A percentile compares a stretch with the other conserved stretches of the same genome.
Conservation (phyloP, 2,888 invertebrate genomes). For the Xanthorhoe designata region DNA sequence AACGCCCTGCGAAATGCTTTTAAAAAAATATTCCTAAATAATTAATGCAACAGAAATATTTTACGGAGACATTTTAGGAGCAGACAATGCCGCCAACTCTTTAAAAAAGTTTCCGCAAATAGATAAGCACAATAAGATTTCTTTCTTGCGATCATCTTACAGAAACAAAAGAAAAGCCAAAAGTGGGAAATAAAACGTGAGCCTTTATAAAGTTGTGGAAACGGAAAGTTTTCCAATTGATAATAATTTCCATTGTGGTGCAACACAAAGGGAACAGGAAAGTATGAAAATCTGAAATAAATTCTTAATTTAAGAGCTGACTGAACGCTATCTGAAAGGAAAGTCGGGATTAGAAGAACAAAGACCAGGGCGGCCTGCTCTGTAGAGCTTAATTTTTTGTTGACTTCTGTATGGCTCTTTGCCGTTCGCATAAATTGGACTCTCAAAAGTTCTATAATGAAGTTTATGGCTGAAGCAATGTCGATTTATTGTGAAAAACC, state of each 20-base stretch:
- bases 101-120: constrained; percentile 44
- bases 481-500: constrained; percentile 41
- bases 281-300: constrained; percentile 83
- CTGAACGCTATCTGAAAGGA: constrained; percentile 79
- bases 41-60: constrained; percentile 51
- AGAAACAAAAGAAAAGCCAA: constrained; percentile 67
- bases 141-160: constrained; percentile 54
- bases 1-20: constrained; percentile 57
- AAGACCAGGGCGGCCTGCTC: constrained; percentile 65
- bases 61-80: constrained; percentile 19
- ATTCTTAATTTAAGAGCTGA: constrained; percentile 83
- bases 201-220: constrained; percentile 73
- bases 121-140: constrained; percentile 54
- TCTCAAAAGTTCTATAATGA: constrained; percentile 55
- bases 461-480: constrained; percentile 45
- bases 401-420: constrained; percentile 69
- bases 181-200: constrained; percentile 75
- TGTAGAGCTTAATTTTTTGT: constrained; percentile 70
- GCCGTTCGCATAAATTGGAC: constrained; percentile 63
- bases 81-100: constrained; percentile 37
- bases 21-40: constrained; percentile 62
- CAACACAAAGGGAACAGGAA: constrained; percentile 79
- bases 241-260: constrained; percentile 82
- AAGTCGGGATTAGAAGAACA: constrained; percentile 80
- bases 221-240: constrained; percentile 81